Conservation (phyloP, 2,888 invertebrate genomes). For the Tipula helvola region DNA sequence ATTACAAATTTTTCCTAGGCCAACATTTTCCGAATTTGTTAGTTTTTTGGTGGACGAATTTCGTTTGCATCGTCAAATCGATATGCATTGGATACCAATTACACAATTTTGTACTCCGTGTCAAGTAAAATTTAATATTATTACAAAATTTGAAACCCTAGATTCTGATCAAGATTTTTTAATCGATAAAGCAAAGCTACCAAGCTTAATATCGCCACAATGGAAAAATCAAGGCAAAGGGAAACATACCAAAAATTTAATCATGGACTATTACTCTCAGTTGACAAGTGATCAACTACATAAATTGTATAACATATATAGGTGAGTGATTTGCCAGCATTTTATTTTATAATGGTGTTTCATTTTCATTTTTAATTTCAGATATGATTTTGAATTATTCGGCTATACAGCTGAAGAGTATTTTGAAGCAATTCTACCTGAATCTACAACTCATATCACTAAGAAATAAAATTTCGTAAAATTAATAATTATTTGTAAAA, state of each 20-base stretch:
- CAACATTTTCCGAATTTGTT: slow-evolving; percentile 71
- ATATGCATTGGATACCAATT: slow-evolving; percentile 84
- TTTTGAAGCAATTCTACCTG: slow-evolving; percentile 42
- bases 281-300: slow-evolving; percentile 60
- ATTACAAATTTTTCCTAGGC: slow-evolving; percentile 25
- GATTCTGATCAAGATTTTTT: slow-evolving; percentile 66
- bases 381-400: slow-evolving; percentile 78
- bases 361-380: slow-evolving; percentile 33
- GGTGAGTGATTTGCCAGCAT: slow-evolving; percentile 35
- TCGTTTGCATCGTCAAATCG: slow-evolving; percentile 42
- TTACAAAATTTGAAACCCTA: slow-evolving; percentile 71
- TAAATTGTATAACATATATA: slow-evolving; percentile 67
- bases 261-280: slow-evolving; percentile 63
- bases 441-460: slow-evolving; percentile 18
- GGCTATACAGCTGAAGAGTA: slow-evolving; percentile 66
- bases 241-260: slow-evolving; percentile 56
- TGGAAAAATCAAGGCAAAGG: slow-evolving; percentile 74
- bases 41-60: slow-evolving; percentile 62
- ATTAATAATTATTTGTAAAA: neutral
- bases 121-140: slow-evolving; percentile 67
- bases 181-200: slow-evolving; percentile 61
- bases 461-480: neutral
- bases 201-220: slow-evolving; percentile 64
- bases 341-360: too few species aligned
- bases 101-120: slow-evolving; percentile 76